Percentiles rank a stretch among this genome's conserved stretches.
These are phyloP conservation scores for Pseudochromis fuscus DNA, from an alignment of 2,797 vertebrate species.

Conservation along the genomic window DNA sequence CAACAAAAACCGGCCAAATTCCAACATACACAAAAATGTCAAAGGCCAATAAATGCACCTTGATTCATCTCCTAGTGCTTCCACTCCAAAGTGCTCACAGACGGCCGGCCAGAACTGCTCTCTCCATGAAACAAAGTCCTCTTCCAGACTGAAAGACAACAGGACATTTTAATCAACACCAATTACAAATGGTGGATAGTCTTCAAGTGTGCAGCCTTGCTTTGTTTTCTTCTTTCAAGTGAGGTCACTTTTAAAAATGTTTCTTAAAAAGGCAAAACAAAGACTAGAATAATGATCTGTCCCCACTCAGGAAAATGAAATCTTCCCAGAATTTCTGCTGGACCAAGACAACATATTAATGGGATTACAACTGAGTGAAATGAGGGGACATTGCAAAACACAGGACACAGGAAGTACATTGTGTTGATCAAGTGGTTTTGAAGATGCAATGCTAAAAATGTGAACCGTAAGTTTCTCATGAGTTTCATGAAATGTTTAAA, in stretches of 20 bases:
- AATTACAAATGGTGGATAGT: not conserved
- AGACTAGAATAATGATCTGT: not conserved
- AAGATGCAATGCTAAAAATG: not conserved
- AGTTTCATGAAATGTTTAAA: too few species aligned
- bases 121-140: slow-evolving; percentile 97
- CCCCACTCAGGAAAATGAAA: not conserved
- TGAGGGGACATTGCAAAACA: not conserved
- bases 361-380: not conserved
- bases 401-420: too few species aligned
- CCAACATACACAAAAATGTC: not conserved
- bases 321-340: not conserved
- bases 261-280: not conserved
- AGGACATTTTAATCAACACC: not conserved
- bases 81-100: slow-evolving; percentile 97
- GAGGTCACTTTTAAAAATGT: not conserved
- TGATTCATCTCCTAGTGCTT: slow-evolving; percentile 95
- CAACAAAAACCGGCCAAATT: not conserved
- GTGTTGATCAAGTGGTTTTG: too few species aligned
- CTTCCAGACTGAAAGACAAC: slow-evolving; percentile 88
- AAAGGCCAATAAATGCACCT: slow-evolving; percentile 82
- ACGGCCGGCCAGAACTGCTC: slow-evolving; percentile 99
- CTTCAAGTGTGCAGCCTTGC: not conserved
- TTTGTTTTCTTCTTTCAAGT: not conserved
- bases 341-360: not conserved
- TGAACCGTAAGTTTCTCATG: too few species aligned